Evolutionary conservation across 1,140 invertebrate genomes (phyloP).

Genomic region (Neoseiulus cucumeris): DNA sequence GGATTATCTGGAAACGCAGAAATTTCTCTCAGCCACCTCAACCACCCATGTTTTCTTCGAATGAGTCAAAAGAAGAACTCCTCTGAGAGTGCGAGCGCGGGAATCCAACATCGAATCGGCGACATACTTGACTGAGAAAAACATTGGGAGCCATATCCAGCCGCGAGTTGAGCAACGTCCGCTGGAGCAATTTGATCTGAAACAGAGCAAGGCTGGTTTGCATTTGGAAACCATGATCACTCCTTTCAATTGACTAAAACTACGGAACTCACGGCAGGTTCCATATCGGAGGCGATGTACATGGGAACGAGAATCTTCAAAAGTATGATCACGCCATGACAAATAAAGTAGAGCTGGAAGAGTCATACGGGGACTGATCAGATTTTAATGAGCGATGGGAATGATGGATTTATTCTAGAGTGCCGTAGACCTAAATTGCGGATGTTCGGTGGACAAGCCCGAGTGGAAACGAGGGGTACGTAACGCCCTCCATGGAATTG

Average conservation of each 20-base stretch:
- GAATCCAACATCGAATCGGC: no score
- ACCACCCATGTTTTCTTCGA: no score
- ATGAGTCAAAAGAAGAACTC: no score
- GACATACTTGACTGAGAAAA: background rate
- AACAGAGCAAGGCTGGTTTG: background rate
- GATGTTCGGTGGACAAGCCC: no score
- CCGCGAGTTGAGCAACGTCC: background rate
- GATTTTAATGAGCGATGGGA: no score
- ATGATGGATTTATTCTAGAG: no score
- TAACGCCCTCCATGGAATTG: no score
- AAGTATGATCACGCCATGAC: background rate
- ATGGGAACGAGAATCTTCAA: background rate
- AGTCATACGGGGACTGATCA: no score
- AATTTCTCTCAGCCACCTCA: no score
- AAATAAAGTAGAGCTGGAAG: background rate
- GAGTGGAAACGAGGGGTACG: no score
- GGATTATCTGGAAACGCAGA: background rate
- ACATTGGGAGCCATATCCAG: background rate
- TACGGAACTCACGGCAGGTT: background rate
- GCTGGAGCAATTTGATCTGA: background rate
- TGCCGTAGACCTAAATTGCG: no score
- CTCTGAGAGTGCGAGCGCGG: no score
- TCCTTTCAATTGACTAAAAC: background rate
- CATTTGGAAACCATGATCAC: background rate
- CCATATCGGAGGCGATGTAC: slow-evolving; percentile 4